These are phyloP conservation scores for Sprattus sprattus DNA, from an alignment of 2,113 vertebrate species.

Conservation along the genomic window DNA sequence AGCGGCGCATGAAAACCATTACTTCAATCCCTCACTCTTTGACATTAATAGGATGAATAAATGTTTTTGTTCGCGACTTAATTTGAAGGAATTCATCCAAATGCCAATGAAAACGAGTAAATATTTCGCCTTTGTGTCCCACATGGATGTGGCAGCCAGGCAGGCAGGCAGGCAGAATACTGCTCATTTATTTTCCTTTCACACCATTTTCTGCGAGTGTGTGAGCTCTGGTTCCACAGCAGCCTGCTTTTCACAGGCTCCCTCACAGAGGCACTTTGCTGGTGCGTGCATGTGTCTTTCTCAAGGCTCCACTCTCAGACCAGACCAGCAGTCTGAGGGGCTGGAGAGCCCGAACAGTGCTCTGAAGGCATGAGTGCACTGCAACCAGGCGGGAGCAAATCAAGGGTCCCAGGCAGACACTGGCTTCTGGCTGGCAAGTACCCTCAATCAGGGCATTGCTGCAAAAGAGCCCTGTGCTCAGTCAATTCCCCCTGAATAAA, in stretches of 20 bases:
- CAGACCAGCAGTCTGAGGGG: neutral
- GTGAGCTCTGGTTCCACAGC: neutral
- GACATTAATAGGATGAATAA: constrained; percentile 73
- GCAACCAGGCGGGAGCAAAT: too few relatives aligned
- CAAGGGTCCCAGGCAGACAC: too few relatives aligned
- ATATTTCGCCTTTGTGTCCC: constrained; percentile 45
- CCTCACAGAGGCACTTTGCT: neutral
- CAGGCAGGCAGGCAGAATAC: neutral
- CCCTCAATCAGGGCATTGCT: too few relatives aligned
- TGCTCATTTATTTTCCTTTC: constrained; percentile 1
- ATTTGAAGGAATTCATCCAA: constrained; percentile 70
- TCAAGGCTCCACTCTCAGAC: neutral
- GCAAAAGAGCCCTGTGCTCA: too few relatives aligned
- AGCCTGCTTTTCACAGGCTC: neutral
- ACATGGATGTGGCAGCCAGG: constrained; percentile 35
- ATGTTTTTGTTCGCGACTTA: constrained; percentile 66
- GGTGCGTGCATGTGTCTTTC: neutral
- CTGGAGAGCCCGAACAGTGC: neutral
- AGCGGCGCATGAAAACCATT: constrained; percentile 62
- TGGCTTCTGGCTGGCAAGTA: neutral
- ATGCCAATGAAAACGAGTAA: constrained; percentile 64
- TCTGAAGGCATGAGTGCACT: neutral
- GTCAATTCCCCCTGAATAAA: too few relatives aligned
- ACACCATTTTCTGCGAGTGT: neutral
- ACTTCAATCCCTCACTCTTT: constrained; percentile 64